Evolutionary conservation across 2,113 vertebrate genomes (phyloP), one percentile per base, ranked within the genome.

Genomic region (Mormoops blainvillei): DNA sequence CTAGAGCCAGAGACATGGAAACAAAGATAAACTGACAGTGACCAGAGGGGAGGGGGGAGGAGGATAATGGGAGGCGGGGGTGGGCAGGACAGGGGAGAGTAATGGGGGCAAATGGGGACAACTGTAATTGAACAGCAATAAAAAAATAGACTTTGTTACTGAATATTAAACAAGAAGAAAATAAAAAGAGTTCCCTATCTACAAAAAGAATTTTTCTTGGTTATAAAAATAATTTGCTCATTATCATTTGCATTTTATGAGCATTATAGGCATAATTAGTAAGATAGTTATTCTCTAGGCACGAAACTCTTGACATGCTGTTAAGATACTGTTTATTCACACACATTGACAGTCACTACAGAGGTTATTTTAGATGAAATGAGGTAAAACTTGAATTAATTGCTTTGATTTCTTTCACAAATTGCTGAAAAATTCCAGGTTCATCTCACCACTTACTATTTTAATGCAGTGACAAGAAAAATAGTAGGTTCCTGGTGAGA

Each of bases 401-500:
- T 95, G 83, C 58, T 65, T 98, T 97, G 54, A 89, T 65, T 97
- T 97, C 31, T 71, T 87, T 91, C 89, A 92, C 28, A 74, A 97
- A 95, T 97, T 93, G 87, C 92, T 95, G 94, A 68, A 89, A 87
- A 97, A 74, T 95, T 94, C 86, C 67, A 97, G 71, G 65, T 91
- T 13, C 70, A 82, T 92, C 91, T 97, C 94, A 94, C 89, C 95
- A 91, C 94, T 97, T 96, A 96, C 93, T 85, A 24, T 83, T 96
- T 92, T 95, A 97, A 97, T 97, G 92, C 50, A 97, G 61, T 2
- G 82, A 97, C 86, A 86, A 92, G 94, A 97, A 97, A 98, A 98
- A 97, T 97, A 89, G 91, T 96, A 96, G 85, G 43, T 36, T 98
- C 95, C 97, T 98, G 78, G 83, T 94, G 92, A 98, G 95, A 97